Evolutionary conservation across 1,140 invertebrate species (phyloP), one percentile per base, ranked within the genome.

Genomic region (Schlechtendalia chinensis): DNA sequence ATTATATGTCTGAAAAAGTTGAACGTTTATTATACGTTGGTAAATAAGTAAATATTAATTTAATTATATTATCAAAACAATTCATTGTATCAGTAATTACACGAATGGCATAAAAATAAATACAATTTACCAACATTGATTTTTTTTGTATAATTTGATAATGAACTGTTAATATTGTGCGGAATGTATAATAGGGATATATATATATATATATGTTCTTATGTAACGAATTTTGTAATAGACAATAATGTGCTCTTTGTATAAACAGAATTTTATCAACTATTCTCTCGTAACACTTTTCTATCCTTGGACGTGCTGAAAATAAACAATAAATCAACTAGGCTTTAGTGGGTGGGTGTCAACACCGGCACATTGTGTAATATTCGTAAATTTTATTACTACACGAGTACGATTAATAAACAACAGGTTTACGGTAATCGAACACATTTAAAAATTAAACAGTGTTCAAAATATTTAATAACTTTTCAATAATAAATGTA

Each of bases 331-430:
- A 67, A 67, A 67, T 67, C 63, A 45, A 67, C 19, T 45, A 39
- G n/a, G 4, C 32, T 5, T 67, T 17, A 32, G 19, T 17, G 8
- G 19, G 19, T 45, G 63, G 63, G 63, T 39, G n/a, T 67, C 11
- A 5, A 67, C 63, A 67, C 32, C 63, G 63, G 63, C 22, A 32
- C 63, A n/a, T 67, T 67, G 39, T 32, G 39, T 67, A 67, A 67
- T 67, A 67, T 45, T 22, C 32, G 63, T 39, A 45, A 67, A 45
- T 22, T 45, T 45, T 45, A 45, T 11, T 19, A 67, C 17, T 45
- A 22, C 39, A 67, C 32, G 19, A 5, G 19, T 39, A 17, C 11
- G 4, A 16, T 17, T 17, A 14, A 39, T 11, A n/a, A 65, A 45
- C 63, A 19, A 19, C 32, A 32, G 17, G 27, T n/a, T 29, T 39